Conservation (phyloP, 2,797 vertebrate genomes). For the Anableps anableps region DNA sequence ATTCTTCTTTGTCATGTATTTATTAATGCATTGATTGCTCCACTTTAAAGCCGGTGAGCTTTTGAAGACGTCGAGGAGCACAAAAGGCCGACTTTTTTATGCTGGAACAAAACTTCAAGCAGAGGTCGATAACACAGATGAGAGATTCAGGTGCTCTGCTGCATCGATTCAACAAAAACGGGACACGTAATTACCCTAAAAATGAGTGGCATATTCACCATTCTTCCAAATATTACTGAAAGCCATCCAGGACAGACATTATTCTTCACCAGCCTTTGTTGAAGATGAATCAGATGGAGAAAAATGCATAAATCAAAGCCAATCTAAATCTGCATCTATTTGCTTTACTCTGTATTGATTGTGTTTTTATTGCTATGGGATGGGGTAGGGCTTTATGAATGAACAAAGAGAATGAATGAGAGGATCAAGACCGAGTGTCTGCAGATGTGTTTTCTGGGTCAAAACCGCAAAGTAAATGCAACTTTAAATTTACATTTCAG, state of each 20-base stretch:
- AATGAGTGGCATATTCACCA: constrained; percentile 28
- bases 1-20: constrained; percentile 4
- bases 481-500: constrained; percentile 9
- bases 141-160: constrained; percentile 42
- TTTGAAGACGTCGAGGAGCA: constrained; percentile 16
- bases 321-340: constrained; percentile 32
- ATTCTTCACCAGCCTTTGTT: constrained; percentile 41
- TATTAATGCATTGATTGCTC: constrained; percentile 32
- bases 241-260: constrained; percentile 28
- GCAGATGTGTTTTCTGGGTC: constrained; percentile 38
- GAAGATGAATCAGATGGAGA: constrained; percentile 51
- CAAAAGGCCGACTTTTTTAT: constrained; percentile 33
- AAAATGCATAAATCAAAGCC: constrained; percentile 45
- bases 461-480: constrained; percentile 31
- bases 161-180: constrained; percentile 59
- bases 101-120: constrained; percentile 31
- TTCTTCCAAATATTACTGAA: constrained; percentile 40
- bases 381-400: constrained; percentile 48
- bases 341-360: constrained; percentile 55
- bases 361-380: constrained; percentile 33
- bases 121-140: constrained; percentile 49
- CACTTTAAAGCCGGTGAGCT: constrained; percentile 32
- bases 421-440: constrained; percentile 56
- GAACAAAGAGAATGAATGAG: constrained; percentile 55
- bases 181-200: constrained; percentile 55